Evolutionary conservation across 1,140 invertebrate genomes (phyloP).

Genomic region (Condylostylus longicornis): DNA sequence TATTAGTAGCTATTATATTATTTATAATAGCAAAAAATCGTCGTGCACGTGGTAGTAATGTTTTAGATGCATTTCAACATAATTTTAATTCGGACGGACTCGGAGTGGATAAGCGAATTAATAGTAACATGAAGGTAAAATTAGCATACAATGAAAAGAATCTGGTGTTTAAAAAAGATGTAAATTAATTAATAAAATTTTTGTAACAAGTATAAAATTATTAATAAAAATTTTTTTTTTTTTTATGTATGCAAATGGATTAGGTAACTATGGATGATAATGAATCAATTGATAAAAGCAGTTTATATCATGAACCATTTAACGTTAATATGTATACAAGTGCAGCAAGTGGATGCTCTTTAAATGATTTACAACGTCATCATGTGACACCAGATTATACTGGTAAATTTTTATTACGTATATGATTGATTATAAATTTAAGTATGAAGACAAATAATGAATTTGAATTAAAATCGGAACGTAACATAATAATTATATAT

Average conservation of each 20-base stretch:
- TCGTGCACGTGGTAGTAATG: slow-evolving; percentile 39
- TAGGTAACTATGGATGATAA: slow-evolving; percentile 30
- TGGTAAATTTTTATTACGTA: slow-evolving; percentile 23
- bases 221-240: slow-evolving; percentile 2
- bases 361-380: slow-evolving; percentile 32
- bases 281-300: slow-evolving; percentile 34
- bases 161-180: neutral
- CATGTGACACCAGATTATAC: slow-evolving; percentile 34
- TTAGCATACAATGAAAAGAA: neutral
- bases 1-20: slow-evolving; percentile 50
- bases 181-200: neutral
- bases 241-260: slow-evolving; percentile 6
- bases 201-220: too few species aligned
- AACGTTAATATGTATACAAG: slow-evolving; percentile 34
- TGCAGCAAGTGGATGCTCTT: slow-evolving; percentile 29
- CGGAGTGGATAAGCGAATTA: slow-evolving; percentile 32
- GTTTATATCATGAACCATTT: slow-evolving; percentile 36
- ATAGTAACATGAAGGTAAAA: slow-evolving; percentile 36
- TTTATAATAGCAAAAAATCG: slow-evolving; percentile 55
- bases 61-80: slow-evolving; percentile 31
- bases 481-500: too few species aligned
- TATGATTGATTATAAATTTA: too few species aligned
- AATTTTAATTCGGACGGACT: slow-evolving; percentile 31
- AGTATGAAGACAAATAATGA: too few species aligned
- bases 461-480: too few species aligned